Percentiles rank a stretch among this genome's conserved stretches.
These are phyloP conservation scores for Himantopus leucocephalus DNA, from an alignment of 2,113 vertebrate species.

Conservation along the genomic window DNA sequence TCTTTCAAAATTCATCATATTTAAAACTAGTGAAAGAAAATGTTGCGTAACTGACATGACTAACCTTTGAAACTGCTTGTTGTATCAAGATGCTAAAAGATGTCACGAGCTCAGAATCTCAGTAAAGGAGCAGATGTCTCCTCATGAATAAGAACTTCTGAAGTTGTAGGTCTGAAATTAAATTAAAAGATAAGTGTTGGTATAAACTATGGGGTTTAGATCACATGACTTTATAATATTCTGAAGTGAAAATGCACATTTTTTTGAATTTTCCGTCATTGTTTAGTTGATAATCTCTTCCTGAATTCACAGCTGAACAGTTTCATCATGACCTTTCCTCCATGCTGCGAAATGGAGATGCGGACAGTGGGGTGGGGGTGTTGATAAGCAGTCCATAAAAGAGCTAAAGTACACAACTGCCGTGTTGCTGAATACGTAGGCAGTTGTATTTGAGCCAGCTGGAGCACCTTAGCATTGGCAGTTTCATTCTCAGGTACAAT, in stretches of 20 bases:
- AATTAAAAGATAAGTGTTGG: background rate
- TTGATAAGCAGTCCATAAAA: background rate
- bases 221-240: background rate
- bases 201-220: background rate
- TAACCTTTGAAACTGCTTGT: background rate
- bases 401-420: background rate
- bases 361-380: background rate
- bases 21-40: slow-evolving; percentile 2
- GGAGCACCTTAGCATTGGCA: background rate
- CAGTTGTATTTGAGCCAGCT: background rate
- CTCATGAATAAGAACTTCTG: background rate
- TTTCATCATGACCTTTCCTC: background rate
- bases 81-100: background rate
- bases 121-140: background rate
- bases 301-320: background rate
- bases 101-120: background rate
- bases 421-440: background rate
- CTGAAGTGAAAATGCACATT: background rate
- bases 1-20: background rate
- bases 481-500: background rate
- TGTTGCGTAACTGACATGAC: background rate
- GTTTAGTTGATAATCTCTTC: background rate
- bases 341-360: background rate
- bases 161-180: background rate
- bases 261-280: background rate